These are phyloP conservation scores for Gracilinanus agilis DNA, from an alignment of 2,113 vertebrate species.

Conservation along the genomic window DNA sequence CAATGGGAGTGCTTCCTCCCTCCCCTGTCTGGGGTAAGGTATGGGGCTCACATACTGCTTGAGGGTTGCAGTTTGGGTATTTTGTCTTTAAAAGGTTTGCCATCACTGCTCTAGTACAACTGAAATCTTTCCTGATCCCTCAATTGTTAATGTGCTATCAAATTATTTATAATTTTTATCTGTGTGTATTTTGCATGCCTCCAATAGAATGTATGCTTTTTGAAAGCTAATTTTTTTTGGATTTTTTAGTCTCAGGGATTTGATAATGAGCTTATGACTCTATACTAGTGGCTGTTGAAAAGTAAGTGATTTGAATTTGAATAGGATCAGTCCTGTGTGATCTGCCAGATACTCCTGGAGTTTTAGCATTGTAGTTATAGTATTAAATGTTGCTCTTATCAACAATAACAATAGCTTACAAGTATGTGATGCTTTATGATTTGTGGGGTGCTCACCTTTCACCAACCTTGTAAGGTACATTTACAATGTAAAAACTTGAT, in stretches of 20 bases:
- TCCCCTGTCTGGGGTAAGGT: too few relatives aligned
- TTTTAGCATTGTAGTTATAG: constrained; percentile 41
- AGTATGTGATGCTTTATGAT: background rate
- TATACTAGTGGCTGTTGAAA: background rate
- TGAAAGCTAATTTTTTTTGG: background rate
- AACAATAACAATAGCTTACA: constrained; percentile 31
- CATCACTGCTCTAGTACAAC: background rate
- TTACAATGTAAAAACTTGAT: background rate
- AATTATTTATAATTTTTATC: background rate
- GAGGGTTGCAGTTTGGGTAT: too few relatives aligned
- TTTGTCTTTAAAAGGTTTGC: too few relatives aligned
- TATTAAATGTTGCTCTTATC: constrained; percentile 42
- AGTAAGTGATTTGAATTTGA: constrained; percentile 39
- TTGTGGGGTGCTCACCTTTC: background rate
- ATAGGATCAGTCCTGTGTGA: constrained; percentile 32
- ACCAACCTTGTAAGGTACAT: background rate
- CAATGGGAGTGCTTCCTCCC: too few relatives aligned
- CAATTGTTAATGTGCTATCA: background rate
- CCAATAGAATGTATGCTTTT: background rate
- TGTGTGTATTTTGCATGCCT: background rate
- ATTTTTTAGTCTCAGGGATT: background rate
- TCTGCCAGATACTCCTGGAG: constrained; percentile 13
- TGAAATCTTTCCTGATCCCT: background rate
- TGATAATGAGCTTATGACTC: background rate
- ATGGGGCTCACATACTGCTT: too few relatives aligned